These are phyloP conservation scores for Chiridota heheva DNA, from an alignment of 35 echinoderm and acorn worm species.

Conservation along the genomic window DNA sequence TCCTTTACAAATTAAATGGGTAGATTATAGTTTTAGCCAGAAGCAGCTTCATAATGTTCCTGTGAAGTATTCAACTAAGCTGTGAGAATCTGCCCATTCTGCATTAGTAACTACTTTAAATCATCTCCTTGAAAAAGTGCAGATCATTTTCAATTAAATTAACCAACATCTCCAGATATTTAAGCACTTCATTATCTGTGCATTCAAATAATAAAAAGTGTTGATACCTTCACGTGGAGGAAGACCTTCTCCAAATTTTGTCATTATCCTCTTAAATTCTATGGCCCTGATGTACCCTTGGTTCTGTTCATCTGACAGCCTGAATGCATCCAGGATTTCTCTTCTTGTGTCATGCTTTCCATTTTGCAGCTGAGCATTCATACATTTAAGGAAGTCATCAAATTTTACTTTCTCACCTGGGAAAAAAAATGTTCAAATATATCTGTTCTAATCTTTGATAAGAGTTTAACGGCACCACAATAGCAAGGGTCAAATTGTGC, in stretches of 20 bases:
- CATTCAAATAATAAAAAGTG: neutral
- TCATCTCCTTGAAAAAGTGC: neutral
- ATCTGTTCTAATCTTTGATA: neutral
- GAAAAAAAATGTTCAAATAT: neutral
- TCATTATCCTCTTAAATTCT: slow-evolving; percentile 94
- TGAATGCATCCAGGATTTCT: slow-evolving; percentile 95
- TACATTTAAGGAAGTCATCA: slow-evolving; percentile 81
- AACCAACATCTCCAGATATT: neutral
- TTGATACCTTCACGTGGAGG: slow-evolving; percentile 80
- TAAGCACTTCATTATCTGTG: neutral
- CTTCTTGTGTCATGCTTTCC: slow-evolving; percentile 52
- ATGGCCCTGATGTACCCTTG: slow-evolving; percentile 63
- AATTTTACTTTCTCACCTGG: slow-evolving; percentile 82
- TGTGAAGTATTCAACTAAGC: neutral
- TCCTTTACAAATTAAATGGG: no score
- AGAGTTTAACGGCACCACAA: no score
- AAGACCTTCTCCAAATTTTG: slow-evolving; percentile 85
- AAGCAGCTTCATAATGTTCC: neutral
- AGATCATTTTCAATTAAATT: neutral
- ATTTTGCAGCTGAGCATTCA: slow-evolving; percentile 63
- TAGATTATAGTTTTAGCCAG: neutral
- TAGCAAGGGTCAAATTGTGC: no score
- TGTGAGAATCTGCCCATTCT: neutral
- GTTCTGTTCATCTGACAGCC: slow-evolving; percentile 62
- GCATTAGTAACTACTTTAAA: neutral